Evolutionary conservation across 1,140 invertebrate species (phyloP).

Genomic region (Camponotus vicinus): DNA sequence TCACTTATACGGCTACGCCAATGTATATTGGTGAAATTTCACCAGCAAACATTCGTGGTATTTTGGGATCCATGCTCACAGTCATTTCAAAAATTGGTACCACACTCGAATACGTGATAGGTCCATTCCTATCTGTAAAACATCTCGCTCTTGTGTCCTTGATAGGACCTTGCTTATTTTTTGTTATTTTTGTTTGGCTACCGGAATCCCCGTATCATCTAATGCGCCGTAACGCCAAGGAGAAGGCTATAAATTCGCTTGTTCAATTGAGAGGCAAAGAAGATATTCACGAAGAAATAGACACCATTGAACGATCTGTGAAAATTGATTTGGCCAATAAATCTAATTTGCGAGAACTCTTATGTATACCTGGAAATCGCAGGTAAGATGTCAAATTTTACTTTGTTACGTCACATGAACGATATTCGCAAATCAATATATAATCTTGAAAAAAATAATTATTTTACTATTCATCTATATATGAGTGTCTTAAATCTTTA

Average conservation of each 20-base stretch:
- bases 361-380: slow-evolving; percentile 87
- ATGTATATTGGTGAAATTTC: slow-evolving; percentile 90
- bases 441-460: not conserved
- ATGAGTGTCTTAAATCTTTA: not conserved
- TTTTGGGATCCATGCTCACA: slow-evolving; percentile 88
- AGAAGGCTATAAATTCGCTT: slow-evolving; percentile 88
- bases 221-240: slow-evolving; percentile 86
- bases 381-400: slow-evolving; percentile 70
- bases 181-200: slow-evolving; percentile 88
- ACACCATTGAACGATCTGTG: slow-evolving; percentile 88
- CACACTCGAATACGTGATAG: slow-evolving; percentile 88
- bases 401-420: not conserved
- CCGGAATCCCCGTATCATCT: slow-evolving; percentile 92
- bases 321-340: slow-evolving; percentile 86
- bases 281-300: slow-evolving; percentile 88
- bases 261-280: slow-evolving; percentile 86
- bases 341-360: slow-evolving; percentile 86
- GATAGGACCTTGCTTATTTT: slow-evolving; percentile 86
- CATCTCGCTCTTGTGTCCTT: slow-evolving; percentile 87
- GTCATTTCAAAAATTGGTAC: slow-evolving; percentile 87
- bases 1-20: slow-evolving; percentile 87
- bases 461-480: not conserved
- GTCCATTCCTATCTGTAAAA: slow-evolving; percentile 87
- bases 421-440: not conserved
- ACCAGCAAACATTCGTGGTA: slow-evolving; percentile 88